Percentiles rank a stretch among this genome's conserved stretches.
These are phyloP conservation scores for Aptenodytes patagonicus DNA, from an alignment of 2,113 vertebrate species.

Conservation along the genomic window DNA sequence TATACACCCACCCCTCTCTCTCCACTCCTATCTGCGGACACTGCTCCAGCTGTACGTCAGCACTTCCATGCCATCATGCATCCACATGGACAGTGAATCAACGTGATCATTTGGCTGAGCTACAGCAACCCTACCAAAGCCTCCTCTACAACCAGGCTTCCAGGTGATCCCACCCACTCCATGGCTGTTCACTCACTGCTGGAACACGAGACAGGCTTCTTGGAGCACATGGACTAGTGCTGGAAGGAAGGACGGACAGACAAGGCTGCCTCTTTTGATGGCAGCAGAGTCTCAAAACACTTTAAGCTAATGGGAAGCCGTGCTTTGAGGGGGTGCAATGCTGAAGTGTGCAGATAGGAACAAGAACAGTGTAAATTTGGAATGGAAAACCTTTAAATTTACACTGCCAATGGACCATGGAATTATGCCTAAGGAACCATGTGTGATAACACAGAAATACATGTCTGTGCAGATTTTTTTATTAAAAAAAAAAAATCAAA, in stretches of 20 bases:
- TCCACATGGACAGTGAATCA: not conserved
- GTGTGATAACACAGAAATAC: not conserved
- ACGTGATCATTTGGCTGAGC: no score
- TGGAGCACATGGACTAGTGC: rapidly evolving
- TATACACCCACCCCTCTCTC: not conserved
- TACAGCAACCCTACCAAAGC: not conserved
- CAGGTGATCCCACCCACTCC: not conserved
- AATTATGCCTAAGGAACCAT: not conserved
- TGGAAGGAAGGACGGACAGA: not conserved
- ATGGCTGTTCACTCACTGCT: not conserved
- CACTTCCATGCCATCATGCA: not conserved
- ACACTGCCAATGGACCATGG: not conserved
- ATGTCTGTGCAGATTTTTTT: not conserved
- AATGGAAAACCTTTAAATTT: not conserved
- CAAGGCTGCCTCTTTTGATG: not conserved
- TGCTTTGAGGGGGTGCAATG: not conserved
- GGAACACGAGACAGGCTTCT: rapidly evolving
- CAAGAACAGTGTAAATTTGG: rapidly evolving
- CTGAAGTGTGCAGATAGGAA: not conserved
- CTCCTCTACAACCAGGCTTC: not conserved
- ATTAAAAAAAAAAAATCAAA: not conserved
- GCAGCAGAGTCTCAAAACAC: not conserved
- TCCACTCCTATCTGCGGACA: not conserved
- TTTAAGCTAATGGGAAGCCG: not conserved
- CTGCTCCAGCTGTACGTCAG: not conserved